Conservation (phyloP, 2,113 vertebrate species). For the Grus americana region DNA sequence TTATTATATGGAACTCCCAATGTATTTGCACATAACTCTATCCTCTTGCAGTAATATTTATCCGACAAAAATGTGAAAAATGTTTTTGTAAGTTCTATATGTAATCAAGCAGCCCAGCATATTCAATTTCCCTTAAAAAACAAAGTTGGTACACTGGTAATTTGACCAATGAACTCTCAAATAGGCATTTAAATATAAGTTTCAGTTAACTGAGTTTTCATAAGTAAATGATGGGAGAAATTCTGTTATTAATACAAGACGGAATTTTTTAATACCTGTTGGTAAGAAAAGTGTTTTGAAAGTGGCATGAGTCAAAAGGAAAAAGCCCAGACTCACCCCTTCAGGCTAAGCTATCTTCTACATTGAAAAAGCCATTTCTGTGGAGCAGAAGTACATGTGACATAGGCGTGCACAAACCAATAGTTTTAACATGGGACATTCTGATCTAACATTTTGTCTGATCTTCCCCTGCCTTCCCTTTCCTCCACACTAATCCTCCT, state of each 20-base stretch:
- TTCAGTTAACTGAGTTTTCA: neutral
- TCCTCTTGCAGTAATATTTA: neutral
- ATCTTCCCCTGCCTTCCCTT: neutral
- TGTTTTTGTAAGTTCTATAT: neutral
- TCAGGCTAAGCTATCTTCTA: neutral
- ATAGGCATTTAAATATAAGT: neutral
- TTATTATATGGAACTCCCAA: neutral
- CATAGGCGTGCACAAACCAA: fast-evolving
- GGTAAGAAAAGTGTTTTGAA: neutral
- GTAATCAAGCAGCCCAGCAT: neutral
- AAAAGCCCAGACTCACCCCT: neutral
- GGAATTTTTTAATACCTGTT: neutral
- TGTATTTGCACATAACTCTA: neutral
- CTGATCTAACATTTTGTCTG: neutral
- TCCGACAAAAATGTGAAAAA: neutral
- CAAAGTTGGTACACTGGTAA: neutral
- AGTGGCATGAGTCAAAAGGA: neutral
- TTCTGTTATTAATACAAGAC: neutral
- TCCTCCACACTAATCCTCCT: neutral
- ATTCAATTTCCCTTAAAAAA: neutral
- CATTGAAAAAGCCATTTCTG: neutral
- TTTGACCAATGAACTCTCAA: neutral
- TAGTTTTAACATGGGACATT: neutral
- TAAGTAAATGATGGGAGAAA: neutral
- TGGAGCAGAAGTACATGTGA: neutral